Conservation (phyloP, 2,888 invertebrate genomes). For the Hesperia comma region DNA sequence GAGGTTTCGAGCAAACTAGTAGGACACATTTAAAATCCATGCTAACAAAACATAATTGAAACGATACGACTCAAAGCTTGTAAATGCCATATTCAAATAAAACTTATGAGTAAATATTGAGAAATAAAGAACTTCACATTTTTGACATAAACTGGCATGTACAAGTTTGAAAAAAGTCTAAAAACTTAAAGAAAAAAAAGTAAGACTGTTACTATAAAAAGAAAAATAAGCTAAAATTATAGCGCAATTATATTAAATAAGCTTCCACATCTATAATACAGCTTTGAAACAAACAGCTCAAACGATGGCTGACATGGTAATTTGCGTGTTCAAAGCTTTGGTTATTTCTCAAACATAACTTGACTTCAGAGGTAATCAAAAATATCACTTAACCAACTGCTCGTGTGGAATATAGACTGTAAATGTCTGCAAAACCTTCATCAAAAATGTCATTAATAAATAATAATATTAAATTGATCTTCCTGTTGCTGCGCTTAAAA, state of each 20-base stretch:
- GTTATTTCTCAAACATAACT: slow-evolving; percentile 79
- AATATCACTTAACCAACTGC: slow-evolving; percentile 72
- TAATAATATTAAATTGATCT: background rate
- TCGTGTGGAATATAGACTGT: slow-evolving; percentile 66
- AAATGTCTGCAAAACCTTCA: slow-evolving; percentile 72
- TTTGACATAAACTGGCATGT: slow-evolving; percentile 4
- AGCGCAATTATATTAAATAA: slow-evolving; percentile 73
- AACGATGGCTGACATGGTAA: slow-evolving; percentile 67
- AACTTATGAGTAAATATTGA: background rate
- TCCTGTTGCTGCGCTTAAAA: slow-evolving; percentile 22
- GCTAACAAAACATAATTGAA: slow-evolving; percentile 56
- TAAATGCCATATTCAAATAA: slow-evolving; percentile 18
- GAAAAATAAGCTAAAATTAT: slow-evolving; percentile 72
- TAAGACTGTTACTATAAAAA: slow-evolving; percentile 71
- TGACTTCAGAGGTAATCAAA: slow-evolving; percentile 76
- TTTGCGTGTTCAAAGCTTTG: slow-evolving; percentile 71
- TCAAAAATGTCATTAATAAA: slow-evolving; percentile 46
- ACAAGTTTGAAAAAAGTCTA: slow-evolving; percentile 28
- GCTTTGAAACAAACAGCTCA: slow-evolving; percentile 71
- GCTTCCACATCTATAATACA: slow-evolving; percentile 78
- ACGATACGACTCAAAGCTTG: slow-evolving; percentile 34
- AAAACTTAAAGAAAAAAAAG: slow-evolving; percentile 44
- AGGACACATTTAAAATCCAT: slow-evolving; percentile 71
- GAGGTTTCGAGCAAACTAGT: slow-evolving; percentile 72
- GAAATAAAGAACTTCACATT: background rate